Percentiles rank a stretch among this genome's conserved stretches.
Evolutionary conservation across 2,888 invertebrate genomes (phyloP).

Genomic region (Ectobius pallidus): DNA sequence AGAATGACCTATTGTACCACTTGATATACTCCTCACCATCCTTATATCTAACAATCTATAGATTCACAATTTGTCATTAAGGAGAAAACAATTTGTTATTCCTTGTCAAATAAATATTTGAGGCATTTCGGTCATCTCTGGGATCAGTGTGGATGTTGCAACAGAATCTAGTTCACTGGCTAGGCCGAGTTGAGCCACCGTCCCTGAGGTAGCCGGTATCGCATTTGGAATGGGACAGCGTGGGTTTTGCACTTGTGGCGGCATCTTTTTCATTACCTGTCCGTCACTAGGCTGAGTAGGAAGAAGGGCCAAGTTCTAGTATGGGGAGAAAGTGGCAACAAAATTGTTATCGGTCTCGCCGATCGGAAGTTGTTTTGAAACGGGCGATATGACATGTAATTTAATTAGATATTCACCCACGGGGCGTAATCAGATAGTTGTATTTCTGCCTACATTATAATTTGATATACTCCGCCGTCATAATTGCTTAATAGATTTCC

Average conservation of each 20-base stretch:
- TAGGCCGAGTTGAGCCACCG: background rate
- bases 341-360: background rate
- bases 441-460: background rate
- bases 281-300: background rate
- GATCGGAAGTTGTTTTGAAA: background rate
- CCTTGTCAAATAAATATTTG: background rate
- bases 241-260: background rate
- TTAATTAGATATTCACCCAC: background rate
- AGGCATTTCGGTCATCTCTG: background rate
- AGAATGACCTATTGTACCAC: no score
- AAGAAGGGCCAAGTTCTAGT: background rate
- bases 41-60: no score
- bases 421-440: background rate
- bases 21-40: no score
- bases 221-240: background rate
- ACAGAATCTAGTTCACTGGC: background rate
- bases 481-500: no score
- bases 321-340: background rate
- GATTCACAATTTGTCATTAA: no score
- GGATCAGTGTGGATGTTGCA: background rate
- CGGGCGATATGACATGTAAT: background rate
- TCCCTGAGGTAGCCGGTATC: background rate
- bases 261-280: background rate
- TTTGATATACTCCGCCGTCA: background rate
- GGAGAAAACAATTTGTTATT: no score